Evolutionary conservation across 2,113 vertebrate species (phyloP).

Genomic region (Alexandromys fortis): DNA sequence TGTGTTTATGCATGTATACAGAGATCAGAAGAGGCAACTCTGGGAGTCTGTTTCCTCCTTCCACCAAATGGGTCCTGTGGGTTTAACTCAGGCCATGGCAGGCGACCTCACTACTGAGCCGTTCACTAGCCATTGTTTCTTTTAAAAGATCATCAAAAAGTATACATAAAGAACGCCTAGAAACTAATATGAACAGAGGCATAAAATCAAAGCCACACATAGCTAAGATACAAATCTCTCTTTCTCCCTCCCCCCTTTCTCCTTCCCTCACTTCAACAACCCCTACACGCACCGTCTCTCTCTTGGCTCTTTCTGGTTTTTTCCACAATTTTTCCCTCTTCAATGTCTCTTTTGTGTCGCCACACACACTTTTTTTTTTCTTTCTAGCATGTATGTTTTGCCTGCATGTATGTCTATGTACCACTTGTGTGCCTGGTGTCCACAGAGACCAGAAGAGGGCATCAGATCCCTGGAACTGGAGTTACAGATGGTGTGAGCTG

Average conservation of each 20-base stretch:
- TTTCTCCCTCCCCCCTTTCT: not conserved
- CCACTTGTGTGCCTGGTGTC: not conserved
- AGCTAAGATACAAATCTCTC: not conserved
- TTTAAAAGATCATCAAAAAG: conserved; percentile 9
- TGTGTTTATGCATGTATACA: not conserved
- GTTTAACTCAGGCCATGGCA: not conserved
- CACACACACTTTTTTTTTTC: too few relatives aligned
- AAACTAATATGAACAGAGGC: conserved; percentile 29
- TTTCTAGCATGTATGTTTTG: not conserved
- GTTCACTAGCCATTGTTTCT: not conserved
- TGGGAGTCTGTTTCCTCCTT: not conserved
- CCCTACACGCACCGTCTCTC: fast-evolving
- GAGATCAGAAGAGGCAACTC: not conserved
- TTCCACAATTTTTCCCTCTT: not conserved
- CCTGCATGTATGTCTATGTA: not conserved
- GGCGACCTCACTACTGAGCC: too few relatives aligned
- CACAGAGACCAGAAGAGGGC: not conserved
- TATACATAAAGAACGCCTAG: conserved; percentile 25
- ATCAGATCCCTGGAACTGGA: not conserved
- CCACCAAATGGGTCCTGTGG: not conserved
- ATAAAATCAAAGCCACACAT: not conserved
- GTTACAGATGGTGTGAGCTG: not conserved
- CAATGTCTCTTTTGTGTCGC: not conserved
- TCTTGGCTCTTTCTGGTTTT: fast-evolving
- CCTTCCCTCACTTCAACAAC: not conserved